Percentiles rank a stretch among this genome's conserved stretches.
These are phyloP conservation scores for Dallia pectoralis DNA, from an alignment of 2,797 vertebrate genomes.

Conservation along the genomic window DNA sequence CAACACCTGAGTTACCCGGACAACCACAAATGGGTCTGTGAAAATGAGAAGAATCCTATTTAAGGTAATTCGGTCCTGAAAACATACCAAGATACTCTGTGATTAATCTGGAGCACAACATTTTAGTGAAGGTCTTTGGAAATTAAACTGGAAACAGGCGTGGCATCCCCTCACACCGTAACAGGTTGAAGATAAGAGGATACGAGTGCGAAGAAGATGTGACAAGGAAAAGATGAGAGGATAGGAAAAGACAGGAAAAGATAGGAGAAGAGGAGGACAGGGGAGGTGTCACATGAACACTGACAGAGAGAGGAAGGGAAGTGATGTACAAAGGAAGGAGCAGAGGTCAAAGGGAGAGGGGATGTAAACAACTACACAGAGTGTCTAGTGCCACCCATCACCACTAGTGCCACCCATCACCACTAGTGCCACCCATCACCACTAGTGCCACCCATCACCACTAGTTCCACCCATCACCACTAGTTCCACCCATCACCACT, in stretches of 20 bases:
- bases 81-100: too few species aligned
- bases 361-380: too few species aligned
- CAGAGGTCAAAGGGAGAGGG: not conserved
- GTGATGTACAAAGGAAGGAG: not conserved
- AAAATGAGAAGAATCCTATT: too few species aligned
- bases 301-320: not conserved
- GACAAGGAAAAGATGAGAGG: too few species aligned
- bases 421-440: not conserved
- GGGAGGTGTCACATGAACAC: not conserved
- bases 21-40: too few species aligned
- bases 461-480: not conserved
- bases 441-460: not conserved
- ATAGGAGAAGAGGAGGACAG: not conserved
- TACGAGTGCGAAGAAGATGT: not conserved
- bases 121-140: too few species aligned
- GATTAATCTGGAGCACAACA: too few species aligned
- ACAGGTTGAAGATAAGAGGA: not conserved
- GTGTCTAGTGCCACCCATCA: too few species aligned
- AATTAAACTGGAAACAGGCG: slow-evolving; percentile 9
- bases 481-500: too few species aligned
- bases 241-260: not conserved
- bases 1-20: not conserved
- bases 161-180: not conserved
- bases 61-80: too few species aligned
- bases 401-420: not conserved